These are phyloP conservation scores for Holacanthella duospinosa DNA, from an alignment of 2,888 invertebrate genomes.

Conservation along the genomic window DNA sequence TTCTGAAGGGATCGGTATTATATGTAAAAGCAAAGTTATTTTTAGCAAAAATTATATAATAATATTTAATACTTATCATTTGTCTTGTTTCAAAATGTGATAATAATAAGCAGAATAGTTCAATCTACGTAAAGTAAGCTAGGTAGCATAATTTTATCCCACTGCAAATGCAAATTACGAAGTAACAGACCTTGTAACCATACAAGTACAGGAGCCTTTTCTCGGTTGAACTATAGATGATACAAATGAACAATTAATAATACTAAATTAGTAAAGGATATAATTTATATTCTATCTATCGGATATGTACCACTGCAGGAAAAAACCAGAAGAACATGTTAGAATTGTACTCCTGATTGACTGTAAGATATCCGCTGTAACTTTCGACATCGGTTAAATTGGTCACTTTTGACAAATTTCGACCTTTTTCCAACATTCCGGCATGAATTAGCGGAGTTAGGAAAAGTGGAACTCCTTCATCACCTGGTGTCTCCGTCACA, in stretches of 20 bases:
- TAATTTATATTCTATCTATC: neutral
- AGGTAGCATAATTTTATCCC: no score
- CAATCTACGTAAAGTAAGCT: no score
- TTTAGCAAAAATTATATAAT: no score
- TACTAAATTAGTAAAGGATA: neutral
- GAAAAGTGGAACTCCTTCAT: conserved; percentile 55
- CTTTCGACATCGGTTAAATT: conserved; percentile 33
- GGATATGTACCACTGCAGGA: conserved; percentile 30
- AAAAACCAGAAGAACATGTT: conserved; percentile 37
- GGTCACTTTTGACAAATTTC: conserved; percentile 23
- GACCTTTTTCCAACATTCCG: conserved; percentile 58
- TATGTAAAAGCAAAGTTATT: no score
- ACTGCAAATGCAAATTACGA: no score
- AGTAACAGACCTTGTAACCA: conserved; percentile 52
- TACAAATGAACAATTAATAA: neutral
- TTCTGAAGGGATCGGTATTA: no score
- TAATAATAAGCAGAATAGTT: no score
- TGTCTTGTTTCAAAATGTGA: no score
- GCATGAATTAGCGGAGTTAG: conserved; percentile 62
- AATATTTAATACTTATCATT: no score
- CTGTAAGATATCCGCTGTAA: conserved; percentile 34
- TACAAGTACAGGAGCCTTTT: conserved; percentile 43
- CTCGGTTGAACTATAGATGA: conserved; percentile 28
- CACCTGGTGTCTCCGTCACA: conserved; percentile 15
- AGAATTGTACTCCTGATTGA: conserved; percentile 30